Evolutionary conservation across 2,797 vertebrate genomes (phyloP).

Genomic region (Mustela erminea): DNA sequence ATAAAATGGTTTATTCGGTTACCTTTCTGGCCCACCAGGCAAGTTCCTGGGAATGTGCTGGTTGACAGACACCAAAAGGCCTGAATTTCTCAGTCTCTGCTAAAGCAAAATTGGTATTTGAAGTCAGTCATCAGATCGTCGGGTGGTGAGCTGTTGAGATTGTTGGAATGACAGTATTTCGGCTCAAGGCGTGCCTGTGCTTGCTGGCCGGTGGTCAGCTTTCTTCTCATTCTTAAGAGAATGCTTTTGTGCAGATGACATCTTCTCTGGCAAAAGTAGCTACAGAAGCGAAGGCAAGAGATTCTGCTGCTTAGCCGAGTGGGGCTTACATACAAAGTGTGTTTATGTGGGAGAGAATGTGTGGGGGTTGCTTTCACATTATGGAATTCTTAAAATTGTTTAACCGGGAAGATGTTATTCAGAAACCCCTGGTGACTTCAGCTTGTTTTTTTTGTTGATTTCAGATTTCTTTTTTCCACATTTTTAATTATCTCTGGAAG

Average conservation of each 20-base stretch:
- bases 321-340: constrained; percentile 61
- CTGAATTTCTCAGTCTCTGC: background rate
- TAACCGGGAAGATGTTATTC: constrained; percentile 79
- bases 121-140: background rate
- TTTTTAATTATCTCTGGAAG: constrained; percentile 76
- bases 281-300: constrained; percentile 27
- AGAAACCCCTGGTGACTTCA: constrained; percentile 68
- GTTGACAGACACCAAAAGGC: background rate
- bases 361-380: constrained; percentile 70
- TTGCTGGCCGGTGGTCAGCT: background rate
- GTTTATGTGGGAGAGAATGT: constrained; percentile 80
- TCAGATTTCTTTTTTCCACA: background rate
- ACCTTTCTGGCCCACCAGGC: background rate
- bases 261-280: constrained; percentile 18
- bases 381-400: constrained; percentile 82
- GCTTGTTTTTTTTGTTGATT: constrained; percentile 72
- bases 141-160: background rate
- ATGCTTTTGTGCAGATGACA: background rate
- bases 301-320: constrained; percentile 8
- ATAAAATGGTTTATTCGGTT: background rate
- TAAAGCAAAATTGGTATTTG: background rate
- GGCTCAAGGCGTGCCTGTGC: background rate
- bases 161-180: background rate
- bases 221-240: background rate
- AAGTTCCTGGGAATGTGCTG: background rate